Evolutionary conservation across 2,797 vertebrate species (phyloP).

Genomic region (Pangasius mekongensis): DNA sequence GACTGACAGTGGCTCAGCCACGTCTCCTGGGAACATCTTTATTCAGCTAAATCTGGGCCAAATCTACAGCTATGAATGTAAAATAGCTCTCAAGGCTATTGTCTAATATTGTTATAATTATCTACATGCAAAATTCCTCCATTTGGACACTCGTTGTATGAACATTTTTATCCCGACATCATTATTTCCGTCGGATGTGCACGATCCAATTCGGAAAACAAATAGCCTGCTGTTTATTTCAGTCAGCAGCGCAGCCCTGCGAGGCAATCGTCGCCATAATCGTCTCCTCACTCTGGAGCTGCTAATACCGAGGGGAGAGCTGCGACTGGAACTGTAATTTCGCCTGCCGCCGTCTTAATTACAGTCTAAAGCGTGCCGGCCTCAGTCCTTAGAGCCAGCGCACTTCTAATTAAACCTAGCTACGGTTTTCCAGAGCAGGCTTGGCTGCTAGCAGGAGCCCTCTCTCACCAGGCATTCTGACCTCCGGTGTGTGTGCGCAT

Average conservation of each 20-base stretch:
- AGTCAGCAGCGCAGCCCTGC: conserved; percentile 29
- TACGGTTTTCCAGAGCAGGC: conserved; percentile 16
- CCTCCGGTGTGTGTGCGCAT: conserved; percentile 9
- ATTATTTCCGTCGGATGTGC: conserved; percentile 43
- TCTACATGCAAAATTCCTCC: conserved; percentile 28
- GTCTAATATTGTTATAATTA: conserved; percentile 29
- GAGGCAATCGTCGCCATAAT: conserved; percentile 52
- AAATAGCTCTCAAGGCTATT: conserved; percentile 21
- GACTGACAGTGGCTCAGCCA: background rate
- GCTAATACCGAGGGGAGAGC: conserved; percentile 46
- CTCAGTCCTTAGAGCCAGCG: conserved; percentile 65
- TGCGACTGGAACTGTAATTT: conserved; percentile 49
- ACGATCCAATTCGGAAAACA: conserved; percentile 42
- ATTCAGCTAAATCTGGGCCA: conserved; percentile 12
- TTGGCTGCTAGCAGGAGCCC: conserved; percentile 2
- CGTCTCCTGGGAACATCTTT: background rate
- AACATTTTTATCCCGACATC: conserved; percentile 45
- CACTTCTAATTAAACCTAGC: conserved; percentile 75
- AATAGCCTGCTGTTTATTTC: conserved; percentile 45
- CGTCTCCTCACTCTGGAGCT: conserved; percentile 52
- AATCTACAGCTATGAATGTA: conserved; percentile 17
- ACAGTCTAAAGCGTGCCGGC: conserved; percentile 73
- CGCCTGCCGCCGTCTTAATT: conserved; percentile 67
- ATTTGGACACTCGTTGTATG: conserved; percentile 27
- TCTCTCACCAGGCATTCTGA: conserved; percentile 6